These are phyloP conservation scores for Daktulosphaira vitifoliae DNA, from an alignment of 1,140 invertebrate genomes.

Conservation along the genomic window DNA sequence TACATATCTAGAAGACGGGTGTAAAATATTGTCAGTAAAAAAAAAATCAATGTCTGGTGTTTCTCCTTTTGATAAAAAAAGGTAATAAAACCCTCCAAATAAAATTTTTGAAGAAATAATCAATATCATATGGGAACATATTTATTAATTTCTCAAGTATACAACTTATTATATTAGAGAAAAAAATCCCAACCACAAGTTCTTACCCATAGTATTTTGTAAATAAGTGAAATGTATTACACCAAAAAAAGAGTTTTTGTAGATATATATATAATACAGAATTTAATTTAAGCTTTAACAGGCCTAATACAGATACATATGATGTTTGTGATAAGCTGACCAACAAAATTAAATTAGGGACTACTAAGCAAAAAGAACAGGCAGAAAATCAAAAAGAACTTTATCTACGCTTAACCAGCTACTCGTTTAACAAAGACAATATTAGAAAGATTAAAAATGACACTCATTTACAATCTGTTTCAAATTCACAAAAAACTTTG, in stretches of 20 bases:
- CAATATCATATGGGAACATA: conserved; percentile 27
- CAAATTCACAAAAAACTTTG: too few relatives aligned
- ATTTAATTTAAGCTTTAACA: conserved; percentile 35
- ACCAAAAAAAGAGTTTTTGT: conserved; percentile 34
- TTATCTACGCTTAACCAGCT: too few relatives aligned
- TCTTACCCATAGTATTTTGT: conserved; percentile 24
- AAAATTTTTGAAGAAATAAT: conserved; percentile 33
- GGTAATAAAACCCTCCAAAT: conserved; percentile 21
- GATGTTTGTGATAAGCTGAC: conserved; percentile 27
- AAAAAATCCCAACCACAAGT: conserved; percentile 34
- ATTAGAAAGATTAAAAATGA: too few relatives aligned
- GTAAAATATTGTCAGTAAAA: conserved; percentile 26
- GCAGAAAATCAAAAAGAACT: too few relatives aligned
- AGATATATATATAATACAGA: conserved; percentile 34
- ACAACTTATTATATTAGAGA: conserved; percentile 33
- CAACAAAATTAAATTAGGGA: conserved; percentile 12
- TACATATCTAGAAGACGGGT: too few relatives aligned
- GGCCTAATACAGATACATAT: conserved; percentile 33
- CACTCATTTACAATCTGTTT: too few relatives aligned
- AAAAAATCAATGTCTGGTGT: conserved; percentile 27
- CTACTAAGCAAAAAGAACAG: too few relatives aligned
- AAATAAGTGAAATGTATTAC: conserved; percentile 30
- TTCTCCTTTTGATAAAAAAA: conserved; percentile 16
- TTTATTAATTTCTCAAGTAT: conserved; percentile 31
- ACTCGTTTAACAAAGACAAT: too few relatives aligned